Conservation (phyloP, 2,113 vertebrate genomes). For the Lampris incognitus region DNA sequence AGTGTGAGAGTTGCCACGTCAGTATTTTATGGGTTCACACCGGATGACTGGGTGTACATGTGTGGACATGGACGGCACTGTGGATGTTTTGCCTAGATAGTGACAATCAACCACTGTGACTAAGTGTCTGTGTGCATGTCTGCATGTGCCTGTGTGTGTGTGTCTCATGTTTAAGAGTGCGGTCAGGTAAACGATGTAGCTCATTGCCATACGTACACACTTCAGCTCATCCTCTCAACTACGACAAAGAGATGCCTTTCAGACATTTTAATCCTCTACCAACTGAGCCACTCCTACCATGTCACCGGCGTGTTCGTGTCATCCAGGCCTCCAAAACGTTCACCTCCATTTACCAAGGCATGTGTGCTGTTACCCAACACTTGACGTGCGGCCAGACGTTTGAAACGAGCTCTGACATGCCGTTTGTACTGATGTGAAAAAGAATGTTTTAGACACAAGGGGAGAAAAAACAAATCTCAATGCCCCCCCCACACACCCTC, state of each 20-base stretch:
- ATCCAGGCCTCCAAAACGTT: background rate
- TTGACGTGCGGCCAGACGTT: constrained; percentile 41
- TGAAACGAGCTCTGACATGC: constrained; percentile 45
- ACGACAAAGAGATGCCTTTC: background rate
- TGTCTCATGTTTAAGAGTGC: no score
- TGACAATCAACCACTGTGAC: background rate
- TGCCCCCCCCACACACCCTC: no score
- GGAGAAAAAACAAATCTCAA: background rate
- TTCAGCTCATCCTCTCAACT: background rate
- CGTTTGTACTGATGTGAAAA: background rate
- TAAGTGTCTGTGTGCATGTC: background rate
- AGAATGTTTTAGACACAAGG: background rate
- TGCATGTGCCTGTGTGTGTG: background rate
- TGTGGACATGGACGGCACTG: constrained; percentile 28
- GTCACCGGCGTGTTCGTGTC: background rate
- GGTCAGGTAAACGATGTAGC: background rate
- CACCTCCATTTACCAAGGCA: background rate
- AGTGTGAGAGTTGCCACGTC: background rate
- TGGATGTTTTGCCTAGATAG: constrained; percentile 10
- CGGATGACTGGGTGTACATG: constrained; percentile 42
- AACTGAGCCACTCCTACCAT: background rate
- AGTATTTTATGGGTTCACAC: constrained; percentile 11
- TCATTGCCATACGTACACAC: background rate
- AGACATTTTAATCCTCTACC: no score
- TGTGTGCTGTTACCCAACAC: constrained; percentile 20